These are phyloP conservation scores for Malachius bipustulatus DNA, from an alignment of 2,888 invertebrate species.

Conservation along the genomic window DNA sequence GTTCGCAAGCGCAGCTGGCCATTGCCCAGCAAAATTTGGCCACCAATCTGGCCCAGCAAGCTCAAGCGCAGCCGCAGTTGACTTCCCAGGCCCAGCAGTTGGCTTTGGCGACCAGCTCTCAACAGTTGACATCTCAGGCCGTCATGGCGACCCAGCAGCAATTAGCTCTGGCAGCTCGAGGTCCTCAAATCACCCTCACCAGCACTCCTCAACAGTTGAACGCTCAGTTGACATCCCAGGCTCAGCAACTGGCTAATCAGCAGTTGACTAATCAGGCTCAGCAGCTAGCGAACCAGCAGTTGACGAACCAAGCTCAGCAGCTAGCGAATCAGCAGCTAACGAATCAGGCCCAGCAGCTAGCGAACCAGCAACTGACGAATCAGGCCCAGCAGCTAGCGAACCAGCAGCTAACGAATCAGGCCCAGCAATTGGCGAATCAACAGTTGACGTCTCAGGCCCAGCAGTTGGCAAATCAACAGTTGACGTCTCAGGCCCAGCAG, in stretches of 20 bases:
- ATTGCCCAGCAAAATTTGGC: constrained; percentile 35
- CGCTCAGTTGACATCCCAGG: constrained; percentile 28
- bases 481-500: constrained; percentile 29
- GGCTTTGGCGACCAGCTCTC: constrained; percentile 26
- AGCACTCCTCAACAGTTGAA: constrained; percentile 23
- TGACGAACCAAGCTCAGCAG: constrained; percentile 32
- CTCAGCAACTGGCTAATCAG: constrained; percentile 25
- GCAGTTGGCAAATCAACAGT: constrained; percentile 30
- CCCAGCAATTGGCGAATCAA: constrained; percentile 31
- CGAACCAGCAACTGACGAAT: constrained; percentile 23
- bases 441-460: constrained; percentile 31
- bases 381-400: constrained; percentile 24
- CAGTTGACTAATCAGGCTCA: constrained; percentile 24
- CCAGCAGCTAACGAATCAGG: constrained; percentile 29
- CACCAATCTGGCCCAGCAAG: constrained; percentile 30
- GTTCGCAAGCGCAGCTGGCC: constrained; percentile 34
- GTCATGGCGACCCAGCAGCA: constrained; percentile 24
- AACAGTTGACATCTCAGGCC: constrained; percentile 27
- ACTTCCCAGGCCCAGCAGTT: constrained; percentile 29
- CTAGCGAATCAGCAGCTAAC: constrained; percentile 25
- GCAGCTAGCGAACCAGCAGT: constrained; percentile 24
- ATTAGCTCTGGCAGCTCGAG: too few relatives aligned
- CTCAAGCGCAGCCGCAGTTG: constrained; percentile 27
- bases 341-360: constrained; percentile 23
- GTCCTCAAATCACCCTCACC: constrained; percentile 25